These are phyloP conservation scores for Galeopsomyia nigrocyanea DNA, from an alignment of 2,888 invertebrate species.

Conservation along the genomic window DNA sequence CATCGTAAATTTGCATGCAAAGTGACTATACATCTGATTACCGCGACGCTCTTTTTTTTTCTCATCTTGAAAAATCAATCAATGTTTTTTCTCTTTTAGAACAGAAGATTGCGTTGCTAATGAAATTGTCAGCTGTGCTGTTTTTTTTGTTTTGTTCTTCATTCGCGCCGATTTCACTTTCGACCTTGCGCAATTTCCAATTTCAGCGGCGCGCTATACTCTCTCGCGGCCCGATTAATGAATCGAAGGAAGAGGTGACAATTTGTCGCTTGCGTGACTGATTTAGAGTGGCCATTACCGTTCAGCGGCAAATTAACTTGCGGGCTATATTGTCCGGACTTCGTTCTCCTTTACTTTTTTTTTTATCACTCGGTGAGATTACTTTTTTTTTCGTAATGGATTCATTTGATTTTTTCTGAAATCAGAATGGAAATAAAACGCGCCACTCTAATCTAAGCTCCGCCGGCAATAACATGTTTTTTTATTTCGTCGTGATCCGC, in stretches of 20 bases:
- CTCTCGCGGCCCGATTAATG: background rate
- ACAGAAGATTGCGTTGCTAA: conserved; percentile 14
- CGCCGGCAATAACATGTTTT: too few species aligned
- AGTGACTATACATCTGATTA: conserved; percentile 2
- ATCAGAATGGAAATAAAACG: too few species aligned
- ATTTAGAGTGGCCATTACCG: conserved; percentile 58
- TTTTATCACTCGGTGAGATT: too few species aligned
- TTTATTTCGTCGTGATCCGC: too few species aligned
- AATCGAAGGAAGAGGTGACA: conserved; percentile 4
- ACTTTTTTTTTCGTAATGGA: too few species aligned
- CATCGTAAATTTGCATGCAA: conserved; percentile 31
- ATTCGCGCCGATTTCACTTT: conserved; percentile 4
- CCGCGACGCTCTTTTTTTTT: conserved; percentile 18
- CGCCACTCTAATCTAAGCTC: too few species aligned
- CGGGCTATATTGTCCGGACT: too few species aligned
- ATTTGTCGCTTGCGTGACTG: conserved; percentile 43
- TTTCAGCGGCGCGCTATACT: conserved; percentile 7
- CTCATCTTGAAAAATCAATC: conserved; percentile 13
- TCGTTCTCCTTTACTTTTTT: too few species aligned
- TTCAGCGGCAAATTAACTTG: too few species aligned
- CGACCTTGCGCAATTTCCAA: conserved; percentile 18
- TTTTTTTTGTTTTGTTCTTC: background rate
- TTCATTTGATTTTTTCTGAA: too few species aligned
- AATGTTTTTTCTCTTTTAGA: conserved; percentile 1
- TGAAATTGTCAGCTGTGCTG: conserved; percentile 3